Conservation (phyloP, 2,797 vertebrate species). For the Danio choprae region DNA sequence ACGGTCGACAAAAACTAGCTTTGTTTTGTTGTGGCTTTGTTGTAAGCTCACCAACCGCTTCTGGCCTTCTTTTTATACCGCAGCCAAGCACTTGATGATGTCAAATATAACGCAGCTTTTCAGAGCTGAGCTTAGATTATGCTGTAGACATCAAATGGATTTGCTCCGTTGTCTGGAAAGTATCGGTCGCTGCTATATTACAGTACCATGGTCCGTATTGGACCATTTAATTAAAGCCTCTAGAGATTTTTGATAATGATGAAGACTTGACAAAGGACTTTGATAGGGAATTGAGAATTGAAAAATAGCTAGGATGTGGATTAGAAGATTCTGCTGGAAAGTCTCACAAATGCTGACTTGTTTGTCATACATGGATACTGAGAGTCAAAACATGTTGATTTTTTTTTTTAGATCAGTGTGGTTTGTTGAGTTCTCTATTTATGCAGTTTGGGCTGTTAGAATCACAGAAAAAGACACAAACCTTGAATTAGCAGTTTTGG, state of each 20-base stretch:
- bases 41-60: neutral
- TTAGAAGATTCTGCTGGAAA: neutral
- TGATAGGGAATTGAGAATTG: neutral
- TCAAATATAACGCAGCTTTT: neutral
- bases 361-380: neutral
- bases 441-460: neutral
- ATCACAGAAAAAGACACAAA: neutral
- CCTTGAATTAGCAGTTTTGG: neutral
- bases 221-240: neutral
- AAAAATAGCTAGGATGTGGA: neutral
- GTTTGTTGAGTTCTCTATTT: neutral
- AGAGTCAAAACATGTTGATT: neutral
- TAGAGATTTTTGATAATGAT: neutral
- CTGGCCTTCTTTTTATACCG: neutral
- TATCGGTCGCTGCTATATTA: neutral
- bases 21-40: conserved; percentile 18
- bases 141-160: conserved; percentile 1
- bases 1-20: neutral
- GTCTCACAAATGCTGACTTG: neutral
- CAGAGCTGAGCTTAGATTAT: neutral
- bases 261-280: neutral
- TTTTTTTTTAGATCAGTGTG: neutral
- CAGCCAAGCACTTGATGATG: neutral
- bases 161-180: neutral
- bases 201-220: neutral